Evolutionary conservation across 1,140 invertebrate species (phyloP).

Genomic region (Drosophila leontia): DNA sequence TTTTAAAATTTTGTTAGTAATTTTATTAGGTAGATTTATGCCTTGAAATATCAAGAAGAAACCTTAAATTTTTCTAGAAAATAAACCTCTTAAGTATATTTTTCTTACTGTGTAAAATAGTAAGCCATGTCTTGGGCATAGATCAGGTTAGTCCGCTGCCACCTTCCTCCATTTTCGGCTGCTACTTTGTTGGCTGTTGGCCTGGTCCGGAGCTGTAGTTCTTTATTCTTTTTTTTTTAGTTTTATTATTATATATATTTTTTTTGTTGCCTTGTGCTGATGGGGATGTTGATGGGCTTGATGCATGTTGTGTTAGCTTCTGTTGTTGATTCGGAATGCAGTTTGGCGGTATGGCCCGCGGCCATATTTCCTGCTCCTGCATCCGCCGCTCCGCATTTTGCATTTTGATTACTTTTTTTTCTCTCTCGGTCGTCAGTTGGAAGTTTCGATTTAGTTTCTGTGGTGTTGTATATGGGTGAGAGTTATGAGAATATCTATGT

Average conservation of each 20-base stretch:
- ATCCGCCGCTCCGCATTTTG: constrained; percentile 61
- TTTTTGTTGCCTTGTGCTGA: constrained; percentile 43
- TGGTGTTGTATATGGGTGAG: constrained; percentile 12
- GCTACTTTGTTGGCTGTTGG: constrained; percentile 66
- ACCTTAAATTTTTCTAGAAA: too few relatives aligned
- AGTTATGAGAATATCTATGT: constrained; percentile 13
- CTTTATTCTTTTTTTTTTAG: background rate
- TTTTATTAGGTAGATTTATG: too few relatives aligned
- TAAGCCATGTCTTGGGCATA: constrained; percentile 42
- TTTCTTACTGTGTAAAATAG: constrained; percentile 10
- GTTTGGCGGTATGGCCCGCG: constrained; percentile 70
- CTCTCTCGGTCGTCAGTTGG: constrained; percentile 31
- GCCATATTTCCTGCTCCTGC: constrained; percentile 62
- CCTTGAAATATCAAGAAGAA: too few relatives aligned
- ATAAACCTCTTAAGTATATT: too few relatives aligned
- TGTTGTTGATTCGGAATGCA: constrained; percentile 81
- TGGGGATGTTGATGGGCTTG: constrained; percentile 79
- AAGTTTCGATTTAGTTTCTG: constrained; percentile 46
- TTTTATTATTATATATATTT: background rate
- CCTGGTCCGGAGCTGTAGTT: constrained; percentile 23
- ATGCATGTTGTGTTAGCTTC: constrained; percentile 80
- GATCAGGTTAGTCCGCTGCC: constrained; percentile 56
- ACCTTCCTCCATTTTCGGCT: constrained; percentile 73
- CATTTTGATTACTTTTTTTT: constrained; percentile 74
- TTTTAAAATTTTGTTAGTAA: too few relatives aligned